Evolutionary conservation across 1,140 invertebrate genomes (phyloP).

Genomic region (Ips typographus): DNA sequence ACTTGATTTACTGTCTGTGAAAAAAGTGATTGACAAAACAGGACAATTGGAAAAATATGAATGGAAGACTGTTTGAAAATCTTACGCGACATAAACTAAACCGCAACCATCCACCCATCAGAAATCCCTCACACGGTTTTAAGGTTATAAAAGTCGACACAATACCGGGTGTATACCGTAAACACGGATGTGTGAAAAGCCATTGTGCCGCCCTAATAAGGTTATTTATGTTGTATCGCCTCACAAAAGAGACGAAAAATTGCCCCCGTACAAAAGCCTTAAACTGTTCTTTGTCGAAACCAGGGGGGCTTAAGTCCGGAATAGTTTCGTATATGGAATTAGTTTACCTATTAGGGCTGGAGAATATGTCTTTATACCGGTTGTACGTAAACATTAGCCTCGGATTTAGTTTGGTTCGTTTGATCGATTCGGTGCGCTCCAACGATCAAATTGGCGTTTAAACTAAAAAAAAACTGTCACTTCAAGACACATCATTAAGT

Average conservation of each 20-base stretch:
- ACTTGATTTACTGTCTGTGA: too few relatives aligned
- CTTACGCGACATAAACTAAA: too few relatives aligned
- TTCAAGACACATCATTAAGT: too few relatives aligned
- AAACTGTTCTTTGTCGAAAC: slow-evolving; percentile 30
- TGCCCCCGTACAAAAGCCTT: slow-evolving; percentile 32
- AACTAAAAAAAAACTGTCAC: too few relatives aligned
- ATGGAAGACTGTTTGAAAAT: too few relatives aligned
- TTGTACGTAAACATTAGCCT: slow-evolving; percentile 25
- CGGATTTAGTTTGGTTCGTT: slow-evolving; percentile 22
- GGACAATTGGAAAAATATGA: too few relatives aligned
- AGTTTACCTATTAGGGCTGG: slow-evolving; percentile 26
- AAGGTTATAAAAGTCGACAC: slow-evolving; percentile 20
- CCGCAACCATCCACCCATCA: not conserved
- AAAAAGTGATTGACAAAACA: too few relatives aligned
- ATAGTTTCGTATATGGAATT: slow-evolving; percentile 25
- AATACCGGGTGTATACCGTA: slow-evolving; percentile 29
- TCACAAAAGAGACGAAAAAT: slow-evolving; percentile 34
- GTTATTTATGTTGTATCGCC: slow-evolving; percentile 38
- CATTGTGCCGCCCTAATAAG: slow-evolving; percentile 35
- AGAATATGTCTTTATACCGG: slow-evolving; percentile 26
- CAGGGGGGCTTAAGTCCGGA: slow-evolving; percentile 19
- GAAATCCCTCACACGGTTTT: not conserved
- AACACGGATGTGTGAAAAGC: slow-evolving; percentile 38
- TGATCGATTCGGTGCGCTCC: slow-evolving; percentile 11
- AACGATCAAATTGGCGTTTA: too few relatives aligned